Evolutionary conservation across 2,113 vertebrate genomes (phyloP), one percentile per base, ranked within the genome.

Genomic region (Gnathonemus echidnorhynchus): DNA sequence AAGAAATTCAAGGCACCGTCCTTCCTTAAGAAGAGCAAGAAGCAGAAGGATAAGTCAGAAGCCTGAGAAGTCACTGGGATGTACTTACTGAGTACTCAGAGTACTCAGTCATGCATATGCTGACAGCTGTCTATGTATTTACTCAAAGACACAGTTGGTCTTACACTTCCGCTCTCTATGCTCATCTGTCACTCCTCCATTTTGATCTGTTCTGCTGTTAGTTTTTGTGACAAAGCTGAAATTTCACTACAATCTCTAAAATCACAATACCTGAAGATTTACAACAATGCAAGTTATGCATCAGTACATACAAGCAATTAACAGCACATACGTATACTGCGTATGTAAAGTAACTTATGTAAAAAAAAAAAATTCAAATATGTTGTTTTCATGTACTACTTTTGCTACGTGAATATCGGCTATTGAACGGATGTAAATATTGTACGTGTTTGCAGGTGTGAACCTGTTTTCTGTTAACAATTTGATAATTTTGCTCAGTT

Each of bases 1-100:
- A 99, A 99, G 97, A 99, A 99, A 95, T 99, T 99, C 96, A 98
- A 99, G 93, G 98, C 98, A 4, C 98, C 98, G 0, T 99, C 98
- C 0, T 99, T 99, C 95, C 96, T 99, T 93, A 99, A 99, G 93
- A 99, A 99, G 93, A 98, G 97, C 94, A 97, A 97, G 94, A 97
- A 97, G 94, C 98, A 98, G 95, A 99, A 99, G 94, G 98, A 99
- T 92, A 99, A 99, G 80, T 96, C 93, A 0, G 98, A 99, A 93
- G 96, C 97, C 88, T 99, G 97, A 99, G 89, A 86, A 5, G 13
- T 15, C 1, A 21, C 58, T 27, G 15, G 24, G 11, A 19, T n/a
- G n/a, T 70, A 70, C 62, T 31, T 70, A 70, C 62, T 70, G 62
- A 70, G 13, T 35, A 35, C 45, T 56, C 49, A 45, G 2, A 50